Evolutionary conservation across 2,797 vertebrate genomes (phyloP).

Genomic region (Enteromius radiatus): DNA sequence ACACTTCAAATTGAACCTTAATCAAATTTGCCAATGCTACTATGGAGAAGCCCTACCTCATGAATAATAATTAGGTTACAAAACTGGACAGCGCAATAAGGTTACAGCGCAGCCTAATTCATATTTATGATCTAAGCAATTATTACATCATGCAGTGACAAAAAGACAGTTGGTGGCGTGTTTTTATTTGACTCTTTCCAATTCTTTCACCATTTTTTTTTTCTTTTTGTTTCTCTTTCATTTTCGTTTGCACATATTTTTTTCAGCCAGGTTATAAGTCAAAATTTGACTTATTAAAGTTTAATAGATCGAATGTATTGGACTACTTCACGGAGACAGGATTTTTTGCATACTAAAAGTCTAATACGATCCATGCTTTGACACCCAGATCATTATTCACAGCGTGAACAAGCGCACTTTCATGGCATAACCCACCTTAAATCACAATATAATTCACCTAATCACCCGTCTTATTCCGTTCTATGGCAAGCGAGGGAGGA

Average conservation of each 20-base stretch:
- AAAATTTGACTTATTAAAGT: neutral
- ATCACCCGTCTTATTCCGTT: constrained; percentile 37
- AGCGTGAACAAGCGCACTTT: constrained; percentile 26
- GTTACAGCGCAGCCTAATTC: neutral
- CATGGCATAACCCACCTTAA: constrained; percentile 36
- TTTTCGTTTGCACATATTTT: neutral
- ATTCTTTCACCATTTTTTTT: neutral
- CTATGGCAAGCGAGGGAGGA: constrained; percentile 41
- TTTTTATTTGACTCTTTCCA: neutral
- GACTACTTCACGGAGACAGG: neutral
- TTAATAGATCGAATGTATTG: neutral
- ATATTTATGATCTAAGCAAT: neutral
- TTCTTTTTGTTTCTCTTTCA: neutral
- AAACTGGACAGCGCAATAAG: neutral
- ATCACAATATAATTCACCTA: constrained; percentile 54
- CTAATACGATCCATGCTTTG: neutral
- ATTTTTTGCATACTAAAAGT: neutral
- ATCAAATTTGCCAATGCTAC: neutral
- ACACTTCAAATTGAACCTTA: neutral
- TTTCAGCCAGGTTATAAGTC: neutral
- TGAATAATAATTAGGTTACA: neutral
- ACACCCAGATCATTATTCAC: constrained; percentile 40
- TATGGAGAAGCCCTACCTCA: neutral
- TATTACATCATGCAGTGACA: neutral
- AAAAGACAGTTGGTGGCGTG: neutral